phyloP scores from a whole-genome alignment of 2,888 invertebrate species.

The Heliconius sara region DNA sequence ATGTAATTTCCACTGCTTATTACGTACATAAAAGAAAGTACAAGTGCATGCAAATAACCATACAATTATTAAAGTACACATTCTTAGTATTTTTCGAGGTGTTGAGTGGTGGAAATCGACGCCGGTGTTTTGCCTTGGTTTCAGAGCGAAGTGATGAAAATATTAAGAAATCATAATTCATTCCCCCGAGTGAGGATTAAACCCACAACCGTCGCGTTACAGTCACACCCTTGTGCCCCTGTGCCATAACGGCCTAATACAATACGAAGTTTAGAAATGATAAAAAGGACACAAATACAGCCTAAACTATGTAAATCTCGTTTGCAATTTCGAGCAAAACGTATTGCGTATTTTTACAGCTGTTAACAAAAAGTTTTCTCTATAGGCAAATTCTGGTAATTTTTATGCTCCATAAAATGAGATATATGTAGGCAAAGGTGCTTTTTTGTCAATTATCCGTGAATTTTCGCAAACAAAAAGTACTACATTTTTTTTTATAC shows the following conservation, averaged over 20 bases:
- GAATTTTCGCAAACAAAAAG: neutral
- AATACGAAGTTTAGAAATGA: neutral
- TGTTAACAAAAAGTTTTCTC: slow-evolving; percentile 22
- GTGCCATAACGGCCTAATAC: neutral
- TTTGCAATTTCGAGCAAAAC: slow-evolving; percentile 10
- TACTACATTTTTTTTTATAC: neutral
- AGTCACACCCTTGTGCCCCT: no score
- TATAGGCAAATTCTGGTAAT: slow-evolving; percentile 5
- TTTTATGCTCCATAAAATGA: slow-evolving; percentile 10
- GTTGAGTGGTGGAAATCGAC: no score
- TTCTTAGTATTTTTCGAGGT: no score
- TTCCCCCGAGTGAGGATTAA: no score
- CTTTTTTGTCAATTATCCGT: neutral
- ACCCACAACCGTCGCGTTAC: no score
- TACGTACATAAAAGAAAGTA: no score
- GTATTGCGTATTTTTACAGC: slow-evolving; percentile 6
- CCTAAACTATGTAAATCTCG: slow-evolving; percentile 7
- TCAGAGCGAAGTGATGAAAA: no score
- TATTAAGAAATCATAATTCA: no score
- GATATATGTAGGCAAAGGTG: slow-evolving; percentile 1
- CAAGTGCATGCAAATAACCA: no score
- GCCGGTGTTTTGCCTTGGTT: no score
- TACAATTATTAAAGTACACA: no score
- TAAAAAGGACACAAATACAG: neutral
- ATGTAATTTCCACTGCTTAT: no score